Evolutionary conservation across 2,888 invertebrate genomes (phyloP), one percentile per base, ranked within the genome.

Genomic region (Plagodis dolabraria): DNA sequence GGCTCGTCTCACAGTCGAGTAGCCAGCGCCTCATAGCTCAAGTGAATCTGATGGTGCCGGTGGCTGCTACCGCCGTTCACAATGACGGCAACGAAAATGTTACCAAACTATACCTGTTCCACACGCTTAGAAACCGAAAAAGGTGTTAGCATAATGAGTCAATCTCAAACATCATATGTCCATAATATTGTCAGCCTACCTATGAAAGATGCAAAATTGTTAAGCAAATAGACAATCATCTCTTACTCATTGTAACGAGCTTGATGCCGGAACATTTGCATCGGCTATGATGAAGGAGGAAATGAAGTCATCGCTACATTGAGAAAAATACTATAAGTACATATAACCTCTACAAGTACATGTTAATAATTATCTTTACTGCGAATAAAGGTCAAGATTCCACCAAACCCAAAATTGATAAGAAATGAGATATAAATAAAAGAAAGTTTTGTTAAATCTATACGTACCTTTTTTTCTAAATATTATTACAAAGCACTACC

Each of bases 1-100:
- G 38, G 22, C 79, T 72, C 73, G 74, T 80, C 85, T 84, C 80
- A 82, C 82, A 82, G 75, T 76, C 78, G 80, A 82, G 74, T 80
- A 79, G 71, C 64, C 70, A 64, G 69, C 68, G 67, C 66, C 42
- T 40, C 52, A 65, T 68, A 67, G 71, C 54, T 52, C 63, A 59
- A 47, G 65, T 66, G 59, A 69, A 69, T 72, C 71, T 68, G 53
- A 53, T 44, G 60, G 56, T 36, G 33, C 33, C 57, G 56, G 12
- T 12, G 8, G 9, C 38, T 46, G 22, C 55, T 45, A 57, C 47
- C 46, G 44, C 57, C 60, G 61, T 63, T 56, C 60, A 51, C 45
- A 53, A 61, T 33, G 34, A 47, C 35, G 53, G 49, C 46, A 52
- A 57, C 22, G 11, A 33, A 43, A 44, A 36, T 45, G 49, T 44